These are phyloP conservation scores for Salvelinus fontinalis DNA, from an alignment of 2,113 vertebrate genomes.

Conservation along the genomic window DNA sequence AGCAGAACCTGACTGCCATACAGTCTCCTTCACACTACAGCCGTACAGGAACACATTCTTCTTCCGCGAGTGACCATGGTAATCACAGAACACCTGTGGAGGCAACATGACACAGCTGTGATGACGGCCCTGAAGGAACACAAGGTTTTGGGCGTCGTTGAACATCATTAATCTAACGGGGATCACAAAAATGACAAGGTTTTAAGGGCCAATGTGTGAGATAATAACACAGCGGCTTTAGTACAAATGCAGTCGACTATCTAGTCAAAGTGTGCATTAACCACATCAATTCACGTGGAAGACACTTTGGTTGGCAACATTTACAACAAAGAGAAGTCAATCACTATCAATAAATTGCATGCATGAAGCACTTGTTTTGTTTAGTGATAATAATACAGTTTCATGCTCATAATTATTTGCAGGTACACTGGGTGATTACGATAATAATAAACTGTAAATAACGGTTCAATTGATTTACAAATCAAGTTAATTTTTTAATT, in stretches of 20 bases:
- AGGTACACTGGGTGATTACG: conserved; percentile 14
- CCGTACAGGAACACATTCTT: conserved; percentile 94
- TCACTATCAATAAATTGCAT: conserved; percentile 13
- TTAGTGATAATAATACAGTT: not conserved
- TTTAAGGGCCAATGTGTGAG: not conserved
- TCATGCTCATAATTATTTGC: conserved; percentile 10
- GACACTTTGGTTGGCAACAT: conserved; percentile 27
- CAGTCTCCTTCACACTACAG: conserved; percentile 90
- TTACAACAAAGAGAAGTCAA: conserved; percentile 4
- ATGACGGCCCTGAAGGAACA: too few species aligned
- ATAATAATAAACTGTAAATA: conserved; percentile 12
- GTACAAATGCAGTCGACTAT: conserved; percentile 1
- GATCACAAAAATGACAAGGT: not conserved
- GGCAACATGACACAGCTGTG: not conserved
- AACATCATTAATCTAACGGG: too few species aligned
- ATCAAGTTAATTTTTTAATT: not conserved
- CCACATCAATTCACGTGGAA: conserved; percentile 2
- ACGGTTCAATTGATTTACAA: conserved; percentile 25
- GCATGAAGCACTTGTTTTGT: conserved; percentile 18
- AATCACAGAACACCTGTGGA: conserved; percentile 91
- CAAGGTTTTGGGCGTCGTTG: too few species aligned
- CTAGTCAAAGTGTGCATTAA: not conserved
- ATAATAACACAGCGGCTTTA: not conserved
- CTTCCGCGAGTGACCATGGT: conserved; percentile 91
- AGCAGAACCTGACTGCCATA: conserved; percentile 83